Conservation (phyloP, 2,888 invertebrate genomes). For the Agapostemon virescens region DNA sequence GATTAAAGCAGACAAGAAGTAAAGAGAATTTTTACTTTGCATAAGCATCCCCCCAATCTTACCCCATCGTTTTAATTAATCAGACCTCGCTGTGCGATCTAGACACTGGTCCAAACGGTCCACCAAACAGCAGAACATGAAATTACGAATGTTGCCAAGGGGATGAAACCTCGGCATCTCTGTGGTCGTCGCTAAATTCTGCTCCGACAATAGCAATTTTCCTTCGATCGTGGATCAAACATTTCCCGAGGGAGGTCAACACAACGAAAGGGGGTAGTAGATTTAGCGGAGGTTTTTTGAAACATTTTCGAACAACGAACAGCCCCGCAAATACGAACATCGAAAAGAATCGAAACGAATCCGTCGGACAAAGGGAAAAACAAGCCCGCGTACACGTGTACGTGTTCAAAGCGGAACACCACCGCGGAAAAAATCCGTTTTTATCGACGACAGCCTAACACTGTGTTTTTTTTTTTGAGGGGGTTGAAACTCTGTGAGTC, state of each 20-base stretch:
- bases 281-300: not conserved
- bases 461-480: not conserved
- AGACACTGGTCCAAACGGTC: not conserved
- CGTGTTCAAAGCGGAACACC: not conserved
- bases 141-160: not conserved
- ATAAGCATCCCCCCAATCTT: too few species aligned
- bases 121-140: not conserved
- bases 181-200: not conserved
- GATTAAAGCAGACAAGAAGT: too few species aligned
- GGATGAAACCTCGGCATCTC: not conserved
- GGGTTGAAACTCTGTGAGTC: not conserved
- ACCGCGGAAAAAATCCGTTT: slow-evolving; percentile 69
- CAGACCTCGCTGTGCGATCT: too few species aligned
- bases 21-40: too few species aligned
- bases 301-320: not conserved
- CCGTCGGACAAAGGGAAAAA: not conserved
- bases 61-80: too few species aligned
- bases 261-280: slow-evolving; percentile 28
- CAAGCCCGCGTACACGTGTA: not conserved
- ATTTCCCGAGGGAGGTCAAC: slow-evolving; percentile 29
- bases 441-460: slow-evolving; percentile 59
- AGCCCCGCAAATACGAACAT: not conserved
- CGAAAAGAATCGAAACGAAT: slow-evolving; percentile 5
- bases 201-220: slow-evolving; percentile 1
- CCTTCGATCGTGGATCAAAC: slow-evolving; percentile 7